These are phyloP conservation scores for Lithosia quadra DNA, from an alignment of 2,888 invertebrate genomes.

Conservation along the genomic window DNA sequence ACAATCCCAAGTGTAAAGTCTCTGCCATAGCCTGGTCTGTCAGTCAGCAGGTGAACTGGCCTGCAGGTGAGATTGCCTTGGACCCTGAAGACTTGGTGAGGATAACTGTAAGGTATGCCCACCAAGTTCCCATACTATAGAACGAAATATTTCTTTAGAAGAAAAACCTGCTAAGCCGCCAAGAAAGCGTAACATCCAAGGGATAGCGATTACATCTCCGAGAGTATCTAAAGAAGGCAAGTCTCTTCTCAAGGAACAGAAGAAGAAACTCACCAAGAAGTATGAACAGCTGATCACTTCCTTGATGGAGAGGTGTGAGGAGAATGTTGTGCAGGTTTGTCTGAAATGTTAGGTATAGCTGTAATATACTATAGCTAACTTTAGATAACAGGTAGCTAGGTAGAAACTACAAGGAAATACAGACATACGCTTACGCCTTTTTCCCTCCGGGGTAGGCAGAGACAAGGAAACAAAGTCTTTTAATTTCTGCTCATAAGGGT, in stretches of 20 bases:
- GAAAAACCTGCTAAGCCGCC: conserved; percentile 75
- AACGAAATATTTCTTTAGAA: conserved; percentile 33
- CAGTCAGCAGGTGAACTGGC: neutral
- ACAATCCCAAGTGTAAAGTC: no score
- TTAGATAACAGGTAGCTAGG: no score
- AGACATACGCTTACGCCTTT: no score
- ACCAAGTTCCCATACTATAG: neutral
- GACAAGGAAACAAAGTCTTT: no score
- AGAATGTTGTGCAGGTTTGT: conserved; percentile 71
- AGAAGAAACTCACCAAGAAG: conserved; percentile 81
- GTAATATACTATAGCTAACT: no score
- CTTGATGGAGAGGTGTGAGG: conserved; percentile 82
- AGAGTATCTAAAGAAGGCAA: conserved; percentile 66
- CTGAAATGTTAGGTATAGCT: no score
- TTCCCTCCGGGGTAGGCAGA: no score
- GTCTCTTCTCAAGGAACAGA: conserved; percentile 79
- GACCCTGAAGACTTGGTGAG: no score
- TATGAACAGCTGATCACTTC: conserved; percentile 84
- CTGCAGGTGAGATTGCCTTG: neutral
- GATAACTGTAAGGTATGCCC: no score
- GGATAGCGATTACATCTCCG: conserved; percentile 63
- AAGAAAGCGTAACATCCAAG: conserved; percentile 71
- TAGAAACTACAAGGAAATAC: no score
- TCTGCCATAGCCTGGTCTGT: neutral
- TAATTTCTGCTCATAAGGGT: no score